Base-by-base conservation (phyloP, 2,113 vertebrate genomes). In the Apaloderma vittatum region DNA sequence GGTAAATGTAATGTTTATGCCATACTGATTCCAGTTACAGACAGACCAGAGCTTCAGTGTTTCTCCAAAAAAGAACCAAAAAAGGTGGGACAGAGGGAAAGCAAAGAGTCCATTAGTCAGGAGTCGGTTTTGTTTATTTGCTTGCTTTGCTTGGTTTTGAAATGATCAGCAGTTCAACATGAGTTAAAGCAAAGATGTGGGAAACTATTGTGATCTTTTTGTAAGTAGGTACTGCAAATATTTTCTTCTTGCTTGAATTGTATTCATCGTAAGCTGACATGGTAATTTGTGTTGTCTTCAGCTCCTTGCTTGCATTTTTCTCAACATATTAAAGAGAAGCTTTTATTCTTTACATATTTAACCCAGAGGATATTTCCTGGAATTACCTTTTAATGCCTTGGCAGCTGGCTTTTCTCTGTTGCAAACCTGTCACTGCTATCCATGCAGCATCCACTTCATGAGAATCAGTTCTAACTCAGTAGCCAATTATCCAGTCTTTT, bases 401-500 rank as follows among this genome's bases (percentile, higher is more conserved):
- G 46, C 30, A 88, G 19, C 12, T 37, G 62, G 15, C 2, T 93
- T 91, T 90, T 67, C 12, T 9, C 21, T n/a, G 1, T 54, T 68
- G 12, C 14, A 85, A 68, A 58, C 15, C 30, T 68, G 9, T 55
- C 32, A 72, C 66, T 81, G 20, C 72, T 79, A 65, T 15, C 48
- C 32, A 51, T 65, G 62, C 18, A 88, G 12, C 26, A 15, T 36
- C n/a, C 49, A 34, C 45, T 32, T 11, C 8, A 4, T 30, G n/a
- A 30, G n/a, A 87, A 80, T 48, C 48, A 73, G 12, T 6, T 59
- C 16, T 22, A 34, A 63, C 36, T 58, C 16, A 43, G 43, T 17
- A 93, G 26, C 23, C 71, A 92, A 88, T 89, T 86, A 96, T 45
- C 16, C 30, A 93, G 32, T 68, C 17, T 32, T 63, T 76, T 32